Evolutionary conservation across 2,113 vertebrate species (phyloP), one percentile per base, ranked within the genome.

Genomic region (Onychostruthus taczanowskii): DNA sequence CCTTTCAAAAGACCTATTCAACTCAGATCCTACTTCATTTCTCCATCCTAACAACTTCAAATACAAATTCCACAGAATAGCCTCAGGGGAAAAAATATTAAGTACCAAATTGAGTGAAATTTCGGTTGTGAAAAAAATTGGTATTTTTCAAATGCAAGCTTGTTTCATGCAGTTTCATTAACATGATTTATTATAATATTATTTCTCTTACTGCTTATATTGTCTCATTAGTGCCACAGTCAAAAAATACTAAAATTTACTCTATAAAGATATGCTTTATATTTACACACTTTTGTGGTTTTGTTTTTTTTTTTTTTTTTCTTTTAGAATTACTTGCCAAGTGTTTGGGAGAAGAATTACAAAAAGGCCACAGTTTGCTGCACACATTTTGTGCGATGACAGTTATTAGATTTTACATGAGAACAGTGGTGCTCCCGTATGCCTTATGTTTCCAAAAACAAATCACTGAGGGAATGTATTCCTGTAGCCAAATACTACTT

Each of bases 351-450:
- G 16, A 86, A 79, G 31, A 72, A 26, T 67, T 56, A 67, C 35
- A 3, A 47, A 73, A 76, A 77, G 12, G 9, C 9, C 5, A 4
- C 16, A 22, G 9, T 81, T 87, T 43, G 52, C 28, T 72, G 24
- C 52, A 70, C 27, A 6, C 1, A 1, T n/a, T 91, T 83, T 64
- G 22, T 49, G 44, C 3, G 1, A 56, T 63, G 56, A 47, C 20
- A 73, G 13, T 75, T 89, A 17, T 17, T 67, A 63, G 33, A 28
- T 49, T 72, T 73, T 75, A 28, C 1, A 1, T 23, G 52, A 92
- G 39, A 58, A 69, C 62, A 53, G 35, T 7, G 8, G 31, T 50
- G 11, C 22, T 87, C n/a, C 53, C 0, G 0, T 20, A 11, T 18
- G 41, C 30, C 10, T 20, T 52, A 17, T 28, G 33, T 59, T 95